These are phyloP conservation scores for Gymnocypris eckloni DNA, from an alignment of 2,797 vertebrate species.

Conservation along the genomic window DNA sequence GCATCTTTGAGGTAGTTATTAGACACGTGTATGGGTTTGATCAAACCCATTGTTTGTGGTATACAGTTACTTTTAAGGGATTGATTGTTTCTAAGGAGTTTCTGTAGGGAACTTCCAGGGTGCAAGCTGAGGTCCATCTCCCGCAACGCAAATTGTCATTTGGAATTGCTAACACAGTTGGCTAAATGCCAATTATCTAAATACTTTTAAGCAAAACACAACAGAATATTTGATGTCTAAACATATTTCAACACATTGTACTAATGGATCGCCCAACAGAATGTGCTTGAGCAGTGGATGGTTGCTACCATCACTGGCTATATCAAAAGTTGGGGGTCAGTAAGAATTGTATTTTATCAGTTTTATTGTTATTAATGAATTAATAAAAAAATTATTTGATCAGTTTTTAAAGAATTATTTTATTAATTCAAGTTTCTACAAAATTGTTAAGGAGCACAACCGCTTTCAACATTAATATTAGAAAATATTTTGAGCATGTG, in stretches of 20 bases:
- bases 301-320: too few species aligned
- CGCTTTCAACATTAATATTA: neutral
- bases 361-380: too few species aligned
- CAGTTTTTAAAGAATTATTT: too few species aligned
- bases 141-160: neutral
- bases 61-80: neutral
- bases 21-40: neutral
- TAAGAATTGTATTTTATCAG: too few species aligned
- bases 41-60: neutral
- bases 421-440: neutral
- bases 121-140: neutral
- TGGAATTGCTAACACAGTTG: neutral
- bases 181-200: neutral
- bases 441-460: neutral
- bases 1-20: constrained; percentile 2
- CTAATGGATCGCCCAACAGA: too few species aligned
- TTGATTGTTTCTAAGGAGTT: neutral
- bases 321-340: too few species aligned
- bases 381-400: too few species aligned
- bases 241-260: neutral
- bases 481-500: too few species aligned
- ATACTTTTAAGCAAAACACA: neutral
- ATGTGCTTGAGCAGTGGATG: too few species aligned
- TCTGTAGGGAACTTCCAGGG: neutral
- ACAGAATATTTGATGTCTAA: neutral